These are phyloP conservation scores for Origma solitaria DNA, from an alignment of 2,113 vertebrate species.

Conservation along the genomic window DNA sequence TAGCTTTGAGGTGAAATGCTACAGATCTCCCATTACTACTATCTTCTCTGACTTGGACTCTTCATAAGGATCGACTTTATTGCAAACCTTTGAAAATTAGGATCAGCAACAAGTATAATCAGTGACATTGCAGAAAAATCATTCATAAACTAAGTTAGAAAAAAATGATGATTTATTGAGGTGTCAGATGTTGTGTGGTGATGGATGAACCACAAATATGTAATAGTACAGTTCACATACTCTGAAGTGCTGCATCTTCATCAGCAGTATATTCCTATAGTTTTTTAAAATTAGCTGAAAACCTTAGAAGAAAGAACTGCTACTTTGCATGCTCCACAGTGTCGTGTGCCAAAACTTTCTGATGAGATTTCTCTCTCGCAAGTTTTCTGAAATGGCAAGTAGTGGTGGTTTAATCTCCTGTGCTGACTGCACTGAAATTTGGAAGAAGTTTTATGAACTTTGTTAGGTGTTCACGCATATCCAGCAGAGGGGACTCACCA, in stretches of 20 bases:
- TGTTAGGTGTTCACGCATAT: background rate
- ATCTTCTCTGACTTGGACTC: background rate
- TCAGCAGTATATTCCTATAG: background rate
- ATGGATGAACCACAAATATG: constrained; percentile 32
- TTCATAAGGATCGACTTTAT: background rate
- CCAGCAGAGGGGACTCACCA: background rate
- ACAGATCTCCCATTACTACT: background rate
- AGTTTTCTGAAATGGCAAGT: background rate
- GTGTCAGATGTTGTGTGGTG: constrained; percentile 42
- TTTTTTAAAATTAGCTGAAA: background rate
- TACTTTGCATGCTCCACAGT: background rate
- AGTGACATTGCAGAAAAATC: constrained; percentile 12
- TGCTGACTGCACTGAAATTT: background rate
- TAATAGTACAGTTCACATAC: background rate
- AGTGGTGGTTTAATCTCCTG: background rate
- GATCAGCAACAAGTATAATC: background rate
- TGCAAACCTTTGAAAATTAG: constrained; percentile 5
- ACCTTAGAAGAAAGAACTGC: background rate
- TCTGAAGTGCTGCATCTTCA: constrained; percentile 8
- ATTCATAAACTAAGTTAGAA: constrained; percentile 30
- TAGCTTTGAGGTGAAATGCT: background rate
- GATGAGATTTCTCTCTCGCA: background rate
- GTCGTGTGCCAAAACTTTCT: background rate
- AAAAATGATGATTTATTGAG: constrained; percentile 57
- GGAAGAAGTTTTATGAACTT: background rate